Evolutionary conservation across 2,113 vertebrate genomes (phyloP).

Genomic region (Chionis minor): DNA sequence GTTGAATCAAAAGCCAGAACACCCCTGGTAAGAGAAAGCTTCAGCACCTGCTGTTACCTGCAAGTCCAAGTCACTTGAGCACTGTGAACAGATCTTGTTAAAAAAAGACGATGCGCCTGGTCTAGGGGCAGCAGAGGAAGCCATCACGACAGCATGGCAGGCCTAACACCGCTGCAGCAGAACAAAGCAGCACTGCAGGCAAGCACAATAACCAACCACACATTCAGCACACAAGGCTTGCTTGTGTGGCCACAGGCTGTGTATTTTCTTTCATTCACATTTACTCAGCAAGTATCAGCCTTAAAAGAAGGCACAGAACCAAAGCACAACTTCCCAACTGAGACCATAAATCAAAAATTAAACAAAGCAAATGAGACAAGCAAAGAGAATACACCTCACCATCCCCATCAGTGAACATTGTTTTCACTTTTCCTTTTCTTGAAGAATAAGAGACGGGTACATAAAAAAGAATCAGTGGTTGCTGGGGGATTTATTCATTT

Average conservation of each 20-base stretch:
- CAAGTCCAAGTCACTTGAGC: neutral
- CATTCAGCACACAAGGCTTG: neutral
- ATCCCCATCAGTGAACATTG: neutral
- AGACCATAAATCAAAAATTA: neutral
- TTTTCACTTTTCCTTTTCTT: neutral
- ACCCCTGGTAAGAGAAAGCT: neutral
- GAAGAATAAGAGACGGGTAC: neutral
- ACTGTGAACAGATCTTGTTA: neutral
- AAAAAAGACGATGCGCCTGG: neutral
- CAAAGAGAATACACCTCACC: neutral
- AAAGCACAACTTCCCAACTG: neutral
- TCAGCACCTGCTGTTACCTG: neutral
- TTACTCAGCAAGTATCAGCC: neutral
- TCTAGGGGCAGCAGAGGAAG: neutral
- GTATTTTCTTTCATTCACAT: neutral
- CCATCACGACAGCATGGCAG: accelerated
- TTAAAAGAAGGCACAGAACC: neutral
- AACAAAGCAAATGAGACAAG: neutral
- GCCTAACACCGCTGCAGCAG: neutral
- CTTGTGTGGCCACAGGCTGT: neutral
- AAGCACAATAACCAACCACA: neutral
- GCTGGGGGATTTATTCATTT: neutral
- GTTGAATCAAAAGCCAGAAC: neutral
- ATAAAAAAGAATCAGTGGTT: neutral
- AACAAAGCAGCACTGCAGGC: neutral